Evolutionary conservation across 1,140 invertebrate genomes (phyloP), one percentile per base, ranked within the genome.

Genomic region (Scaptodrosophila lebanonensis): DNA sequence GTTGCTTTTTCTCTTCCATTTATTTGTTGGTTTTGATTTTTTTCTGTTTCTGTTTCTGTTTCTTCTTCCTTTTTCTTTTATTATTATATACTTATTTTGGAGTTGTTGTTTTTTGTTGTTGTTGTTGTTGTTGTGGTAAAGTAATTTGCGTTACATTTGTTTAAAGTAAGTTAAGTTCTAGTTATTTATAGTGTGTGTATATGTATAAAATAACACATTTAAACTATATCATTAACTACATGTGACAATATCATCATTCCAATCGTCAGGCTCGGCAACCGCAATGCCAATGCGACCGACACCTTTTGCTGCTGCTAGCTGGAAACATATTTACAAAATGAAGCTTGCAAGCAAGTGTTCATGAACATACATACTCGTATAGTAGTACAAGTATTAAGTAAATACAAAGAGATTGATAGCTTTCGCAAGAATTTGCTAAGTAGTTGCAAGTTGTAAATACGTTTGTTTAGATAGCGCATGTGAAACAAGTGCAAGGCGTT

Each of bases 161-260:
- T 51, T 75, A 58, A 69, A 73, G 65, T 75, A 71, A 72, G 68
- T 73, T 79, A 79, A 29, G 45, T 59, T 53, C 68, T 77, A 79
- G 44, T 61, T 30, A 57, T 43, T 57, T 57, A 32, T 62, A 57
- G 56, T 38, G 36, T 44, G 54, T 52, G 20, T 44, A 36, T 20
- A 47, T 11, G 56, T 52, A 25, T 56, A 39, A 29, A n/a, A 61
- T 50, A 66, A 42, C 20, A 59, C 38, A 76, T 76, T 76, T 70
- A 76, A 53, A 33, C 70, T 77, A 77, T 51, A 39, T 42, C 38
- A 15, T 61, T 54, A 61, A 61, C 51, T 42, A 57, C 48, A 62
- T 32, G 36, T 44, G 45, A 58, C 39, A 58, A 51, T 36, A 43
- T 42, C 45, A 33, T 48, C 40, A 25, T 25, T 25, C 8, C 3